Evolutionary conservation across 2,888 invertebrate species (phyloP).

Genomic region (Zygothrica quintamaculata): DNA sequence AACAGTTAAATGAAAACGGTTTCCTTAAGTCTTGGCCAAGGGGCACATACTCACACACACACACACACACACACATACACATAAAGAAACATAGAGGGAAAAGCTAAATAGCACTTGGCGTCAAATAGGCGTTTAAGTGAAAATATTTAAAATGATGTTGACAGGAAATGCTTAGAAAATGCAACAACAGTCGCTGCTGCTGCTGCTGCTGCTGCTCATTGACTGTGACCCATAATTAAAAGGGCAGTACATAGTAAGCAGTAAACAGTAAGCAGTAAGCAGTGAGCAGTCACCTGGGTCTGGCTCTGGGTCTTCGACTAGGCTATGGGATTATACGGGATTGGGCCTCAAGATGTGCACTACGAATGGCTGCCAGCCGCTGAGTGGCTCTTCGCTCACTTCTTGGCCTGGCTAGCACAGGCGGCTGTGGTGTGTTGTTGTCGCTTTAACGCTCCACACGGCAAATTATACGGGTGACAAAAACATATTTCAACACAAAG

Average conservation of each 20-base stretch:
- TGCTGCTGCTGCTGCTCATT: slow-evolving; percentile 64
- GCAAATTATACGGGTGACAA: slow-evolving; percentile 81
- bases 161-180: slow-evolving; percentile 73
- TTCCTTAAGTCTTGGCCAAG: slow-evolving; percentile 19
- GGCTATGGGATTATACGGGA: slow-evolving; percentile 69
- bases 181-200: slow-evolving; percentile 45
- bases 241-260: slow-evolving; percentile 51
- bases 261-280: slow-evolving; percentile 52
- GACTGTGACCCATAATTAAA: slow-evolving; percentile 77
- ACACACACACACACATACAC: background rate
- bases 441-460: slow-evolving; percentile 74
- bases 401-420: slow-evolving; percentile 23
- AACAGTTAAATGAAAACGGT: slow-evolving; percentile 43
- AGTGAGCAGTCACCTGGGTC: slow-evolving; percentile 50
- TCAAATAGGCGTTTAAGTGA: slow-evolving; percentile 77
- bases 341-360: slow-evolving; percentile 72
- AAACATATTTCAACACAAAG: slow-evolving; percentile 67
- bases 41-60: background rate
- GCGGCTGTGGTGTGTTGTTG: slow-evolving; percentile 61
- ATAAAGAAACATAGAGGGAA: background rate
- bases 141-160: slow-evolving; percentile 64
- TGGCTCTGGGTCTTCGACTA: slow-evolving; percentile 1
- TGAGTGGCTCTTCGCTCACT: slow-evolving; percentile 20
- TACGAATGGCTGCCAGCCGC: slow-evolving; percentile 41
- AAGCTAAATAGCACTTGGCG: slow-evolving; percentile 34